Evolutionary conservation across 2,888 invertebrate genomes (phyloP), one percentile per base, ranked within the genome.

Genomic region (Drosophila merina): DNA sequence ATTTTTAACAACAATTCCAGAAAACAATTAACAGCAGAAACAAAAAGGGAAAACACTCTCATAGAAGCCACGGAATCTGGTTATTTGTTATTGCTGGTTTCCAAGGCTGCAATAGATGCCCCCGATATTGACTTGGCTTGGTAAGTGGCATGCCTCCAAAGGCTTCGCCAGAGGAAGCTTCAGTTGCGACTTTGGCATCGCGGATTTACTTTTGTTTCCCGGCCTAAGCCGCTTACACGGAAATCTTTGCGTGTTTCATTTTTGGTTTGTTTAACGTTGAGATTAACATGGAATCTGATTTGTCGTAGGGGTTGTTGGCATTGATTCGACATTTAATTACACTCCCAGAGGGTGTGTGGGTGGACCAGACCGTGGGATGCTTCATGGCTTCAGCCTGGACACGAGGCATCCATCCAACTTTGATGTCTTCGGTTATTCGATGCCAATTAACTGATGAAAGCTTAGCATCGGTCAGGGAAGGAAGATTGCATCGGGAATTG

Each of bases 181-280:
- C 63, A 42, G n/a, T 55, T 40, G 56, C 40, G 38, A 42, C 69
- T 55, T 48, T 42, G 69, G 47, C 69, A 48, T 68, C 69, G 42
- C 44, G 68, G 69, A 56, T 67, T 67, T 67, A 68, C 68, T 69
- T 67, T 69, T 67, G 70, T 67, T 68, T 56, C 70, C 33, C n/a
- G 40, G 45, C 42, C 45, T 88, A 82, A 82, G 86, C 86, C 60
- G 81, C 72, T 82, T 82, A 82, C 67, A 63, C 73, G 56, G 64
- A 48, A 82, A 86, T 82, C 77, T 87, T 64, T 82, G 79, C 86
- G 86, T 88, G 86, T 82, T 88, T 82, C 86, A 57, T 51, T 69
- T 63, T 72, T 82, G 79, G 76, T 74, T 81, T 82, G 76, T 82
- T 82, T 82, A 88, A 86, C 80, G 51, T 74, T 72, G 56, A 86